These are phyloP conservation scores for Diacarnus erythraeanus DNA, from an alignment of 37 sponge, comb jelly and placozoan species.

Conservation along the genomic window DNA sequence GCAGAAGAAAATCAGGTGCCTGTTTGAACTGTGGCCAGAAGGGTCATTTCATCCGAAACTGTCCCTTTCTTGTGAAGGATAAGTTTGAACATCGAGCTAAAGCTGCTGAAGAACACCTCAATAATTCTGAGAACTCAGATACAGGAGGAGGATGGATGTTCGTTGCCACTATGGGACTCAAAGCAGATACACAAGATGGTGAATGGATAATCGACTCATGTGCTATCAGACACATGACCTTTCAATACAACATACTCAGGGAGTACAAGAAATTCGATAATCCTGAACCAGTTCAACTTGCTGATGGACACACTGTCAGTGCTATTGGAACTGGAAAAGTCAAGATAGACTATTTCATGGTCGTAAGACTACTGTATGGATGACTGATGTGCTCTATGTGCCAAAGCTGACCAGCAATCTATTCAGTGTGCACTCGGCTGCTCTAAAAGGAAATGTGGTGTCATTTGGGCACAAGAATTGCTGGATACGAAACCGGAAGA, in stretches of 20 bases:
- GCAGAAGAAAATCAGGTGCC: background rate
- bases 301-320: conserved; percentile 42
- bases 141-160: conserved; percentile 2
- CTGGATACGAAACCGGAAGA: conserved; percentile 20
- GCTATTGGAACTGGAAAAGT: conserved; percentile 39
- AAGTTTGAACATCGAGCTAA: conserved; percentile 2
- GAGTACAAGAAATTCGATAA: conserved; percentile 26
- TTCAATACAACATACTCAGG: conserved; percentile 7
- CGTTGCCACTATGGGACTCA: background rate
- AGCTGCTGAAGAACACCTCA: background rate
- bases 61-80: background rate
- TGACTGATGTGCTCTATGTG: conserved; percentile 42
- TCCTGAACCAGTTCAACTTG: conserved; percentile 44
- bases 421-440: conserved; percentile 42
- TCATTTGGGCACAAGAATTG: conserved; percentile 26
- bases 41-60: conserved; percentile 19
- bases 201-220: conserved; percentile 55
- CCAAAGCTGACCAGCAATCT: conserved; percentile 52
- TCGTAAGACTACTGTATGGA: background rate
- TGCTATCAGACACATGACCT: conserved; percentile 53
- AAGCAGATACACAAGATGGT: background rate
- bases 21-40: conserved; percentile 1
- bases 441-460: conserved; percentile 13
- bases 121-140: conserved; percentile 12
- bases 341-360: conserved; percentile 18